phyloP scores from a whole-genome alignment of 2,888 invertebrate species.

The Andrena hattorfiana region DNA sequence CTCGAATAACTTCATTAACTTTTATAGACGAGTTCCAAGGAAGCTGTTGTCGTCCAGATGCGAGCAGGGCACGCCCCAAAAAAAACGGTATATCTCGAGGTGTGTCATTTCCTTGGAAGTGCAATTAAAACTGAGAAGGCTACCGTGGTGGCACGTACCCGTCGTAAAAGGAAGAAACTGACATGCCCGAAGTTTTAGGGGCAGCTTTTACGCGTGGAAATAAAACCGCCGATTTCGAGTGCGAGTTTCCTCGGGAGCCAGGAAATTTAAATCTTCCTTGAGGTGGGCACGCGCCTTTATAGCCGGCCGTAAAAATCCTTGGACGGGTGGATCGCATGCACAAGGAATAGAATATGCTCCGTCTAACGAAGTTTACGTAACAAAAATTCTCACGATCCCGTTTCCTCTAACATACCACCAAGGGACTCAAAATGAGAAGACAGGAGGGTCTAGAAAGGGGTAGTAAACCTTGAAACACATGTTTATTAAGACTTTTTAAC shows the following conservation, averaged over 20 bases:
- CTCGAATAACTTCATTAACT: not conserved
- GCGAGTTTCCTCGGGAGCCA: slow-evolving; percentile 67
- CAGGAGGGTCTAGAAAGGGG: not conserved
- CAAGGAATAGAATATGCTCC: slow-evolving; percentile 27
- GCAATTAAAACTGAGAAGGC: slow-evolving; percentile 65
- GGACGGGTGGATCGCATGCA: slow-evolving; percentile 48
- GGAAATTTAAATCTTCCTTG: slow-evolving; percentile 77
- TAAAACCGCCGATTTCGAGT: slow-evolving; percentile 70
- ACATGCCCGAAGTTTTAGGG: slow-evolving; percentile 34
- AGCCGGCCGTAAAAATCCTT: slow-evolving; percentile 67
- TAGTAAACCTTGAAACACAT: not conserved
- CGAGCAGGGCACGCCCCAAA: slow-evolving; percentile 13
- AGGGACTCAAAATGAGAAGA: not conserved
- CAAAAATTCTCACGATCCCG: slow-evolving; percentile 22
- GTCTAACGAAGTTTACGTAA: slow-evolving; percentile 37
- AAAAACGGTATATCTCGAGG: not conserved
- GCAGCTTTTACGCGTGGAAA: slow-evolving; percentile 67
- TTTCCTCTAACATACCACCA: slow-evolving; percentile 10
- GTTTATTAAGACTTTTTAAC: not conserved
- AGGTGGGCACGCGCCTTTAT: slow-evolving; percentile 67
- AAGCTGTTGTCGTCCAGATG: slow-evolving; percentile 28
- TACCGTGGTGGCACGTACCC: slow-evolving; percentile 52
- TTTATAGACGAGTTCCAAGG: not conserved
- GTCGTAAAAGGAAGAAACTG: slow-evolving; percentile 60
- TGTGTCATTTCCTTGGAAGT: slow-evolving; percentile 50